phyloP scores from a whole-genome alignment of 2,888 invertebrate species.

The Salpingus planirostris region DNA sequence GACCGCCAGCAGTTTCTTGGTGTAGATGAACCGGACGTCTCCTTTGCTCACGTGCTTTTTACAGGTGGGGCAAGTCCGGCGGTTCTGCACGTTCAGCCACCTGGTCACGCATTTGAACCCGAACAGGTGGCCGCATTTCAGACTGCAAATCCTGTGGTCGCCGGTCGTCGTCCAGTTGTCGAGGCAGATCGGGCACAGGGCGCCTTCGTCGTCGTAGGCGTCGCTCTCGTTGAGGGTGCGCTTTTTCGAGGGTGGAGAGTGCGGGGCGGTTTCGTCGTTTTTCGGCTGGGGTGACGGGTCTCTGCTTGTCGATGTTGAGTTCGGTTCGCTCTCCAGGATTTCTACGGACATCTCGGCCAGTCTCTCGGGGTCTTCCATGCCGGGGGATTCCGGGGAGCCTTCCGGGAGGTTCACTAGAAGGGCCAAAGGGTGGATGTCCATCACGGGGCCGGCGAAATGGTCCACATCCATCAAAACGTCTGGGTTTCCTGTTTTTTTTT shows the following conservation, averaged over 20 bases:
- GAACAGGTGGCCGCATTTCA: conserved; percentile 90
- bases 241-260: conserved; percentile 17
- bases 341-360: too few species aligned
- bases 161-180: conserved; percentile 84
- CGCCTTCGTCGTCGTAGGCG: conserved; percentile 54
- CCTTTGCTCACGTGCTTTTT: conserved; percentile 49
- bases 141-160: conserved; percentile 72
- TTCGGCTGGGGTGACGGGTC: too few species aligned
- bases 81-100: conserved; percentile 56
- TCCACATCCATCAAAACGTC: too few species aligned
- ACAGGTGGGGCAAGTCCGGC: conserved; percentile 80
- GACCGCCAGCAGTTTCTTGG: conserved; percentile 61
- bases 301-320: too few species aligned
- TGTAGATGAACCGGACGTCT: conserved; percentile 61
- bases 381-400: too few species aligned
- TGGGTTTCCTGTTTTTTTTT: too few species aligned
- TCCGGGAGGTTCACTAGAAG: too few species aligned
- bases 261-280: too few species aligned
- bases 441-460: too few species aligned
- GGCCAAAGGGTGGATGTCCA: too few species aligned
- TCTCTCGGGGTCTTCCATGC: too few species aligned
- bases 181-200: conserved; percentile 79
- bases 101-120: conserved; percentile 70
- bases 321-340: too few species aligned
- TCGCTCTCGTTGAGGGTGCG: conserved; percentile 22